Conservation (phyloP, 2,113 vertebrate species). For the Hyperoodon ampullatus region DNA sequence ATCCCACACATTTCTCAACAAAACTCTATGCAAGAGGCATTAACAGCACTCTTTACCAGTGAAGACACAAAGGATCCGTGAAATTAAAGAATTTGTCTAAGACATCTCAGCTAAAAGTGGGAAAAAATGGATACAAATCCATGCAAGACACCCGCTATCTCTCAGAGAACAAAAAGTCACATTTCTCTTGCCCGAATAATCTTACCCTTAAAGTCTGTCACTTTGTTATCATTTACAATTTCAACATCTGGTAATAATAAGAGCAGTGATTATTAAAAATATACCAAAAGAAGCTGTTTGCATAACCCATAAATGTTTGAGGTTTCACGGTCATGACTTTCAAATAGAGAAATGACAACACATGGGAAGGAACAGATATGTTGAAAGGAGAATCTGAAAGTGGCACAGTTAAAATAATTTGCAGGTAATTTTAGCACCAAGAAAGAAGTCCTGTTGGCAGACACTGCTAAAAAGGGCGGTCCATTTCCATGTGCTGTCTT, state of each 20-base stretch:
- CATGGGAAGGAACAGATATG: not conserved
- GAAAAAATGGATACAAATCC: not conserved
- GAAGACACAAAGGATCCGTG: not conserved
- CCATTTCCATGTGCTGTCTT: not conserved
- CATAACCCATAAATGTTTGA: conserved; percentile 66
- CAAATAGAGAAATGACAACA: conserved; percentile 68
- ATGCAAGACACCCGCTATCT: not conserved
- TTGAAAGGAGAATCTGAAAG: not conserved
- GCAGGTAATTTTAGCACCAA: conserved; percentile 35
- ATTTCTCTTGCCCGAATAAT: conserved; percentile 24
- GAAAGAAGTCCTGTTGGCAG: conserved; percentile 43
- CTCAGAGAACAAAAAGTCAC: not conserved
- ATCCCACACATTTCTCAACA: not conserved
- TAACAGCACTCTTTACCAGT: not conserved
- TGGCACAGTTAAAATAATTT: not conserved
- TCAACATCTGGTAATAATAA: conserved; percentile 76
- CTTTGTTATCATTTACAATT: conserved; percentile 59
- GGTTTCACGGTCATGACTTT: conserved; percentile 74
- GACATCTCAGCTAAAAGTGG: not conserved
- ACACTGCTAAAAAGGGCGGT: not conserved
- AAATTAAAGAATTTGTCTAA: not conserved
- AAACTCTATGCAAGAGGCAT: not conserved
- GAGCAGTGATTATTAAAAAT: conserved; percentile 69
- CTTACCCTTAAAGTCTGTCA: conserved; percentile 28
- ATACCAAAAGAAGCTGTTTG: conserved; percentile 64